Conservation (phyloP, 2,113 vertebrate species). For the Malurus elegans region DNA sequence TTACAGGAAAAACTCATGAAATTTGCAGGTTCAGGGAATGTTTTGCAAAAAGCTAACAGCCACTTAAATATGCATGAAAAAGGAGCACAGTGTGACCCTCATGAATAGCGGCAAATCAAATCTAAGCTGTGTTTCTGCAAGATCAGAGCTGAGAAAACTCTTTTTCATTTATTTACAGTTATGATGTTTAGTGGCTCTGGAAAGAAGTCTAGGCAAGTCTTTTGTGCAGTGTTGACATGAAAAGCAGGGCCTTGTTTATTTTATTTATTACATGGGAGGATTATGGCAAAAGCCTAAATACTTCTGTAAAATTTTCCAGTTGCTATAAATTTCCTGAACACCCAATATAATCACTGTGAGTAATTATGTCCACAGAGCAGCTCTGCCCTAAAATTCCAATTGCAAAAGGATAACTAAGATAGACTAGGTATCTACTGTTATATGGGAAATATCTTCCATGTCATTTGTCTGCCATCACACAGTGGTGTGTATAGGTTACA, state of each 20-base stretch:
- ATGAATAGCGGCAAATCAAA: conserved; percentile 34
- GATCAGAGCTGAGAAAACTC: not conserved
- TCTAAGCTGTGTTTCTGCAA: not conserved
- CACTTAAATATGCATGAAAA: conserved; percentile 43
- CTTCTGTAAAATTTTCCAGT: not conserved
- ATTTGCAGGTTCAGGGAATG: conserved; percentile 18
- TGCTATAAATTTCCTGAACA: not conserved
- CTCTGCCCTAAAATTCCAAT: not conserved
- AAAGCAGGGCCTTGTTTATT: not conserved
- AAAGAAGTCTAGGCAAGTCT: not conserved
- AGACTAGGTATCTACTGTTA: not conserved
- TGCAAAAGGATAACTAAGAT: not conserved
- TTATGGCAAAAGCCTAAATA: not conserved
- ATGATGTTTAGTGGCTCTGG: not conserved
- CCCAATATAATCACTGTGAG: not conserved
- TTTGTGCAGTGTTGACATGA: not conserved
- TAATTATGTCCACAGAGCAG: not conserved
- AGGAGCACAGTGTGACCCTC: conserved; percentile 37
- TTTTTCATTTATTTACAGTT: not conserved
- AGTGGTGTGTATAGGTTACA: not conserved
- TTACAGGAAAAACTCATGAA: conserved; percentile 32
- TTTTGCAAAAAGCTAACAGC: conserved; percentile 34
- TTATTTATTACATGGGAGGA: not conserved
- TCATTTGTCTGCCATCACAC: not conserved
- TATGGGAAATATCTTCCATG: not conserved